Evolutionary conservation across 2,113 vertebrate species (phyloP), one percentile per base, ranked within the genome.

Genomic region (Strix uralensis): DNA sequence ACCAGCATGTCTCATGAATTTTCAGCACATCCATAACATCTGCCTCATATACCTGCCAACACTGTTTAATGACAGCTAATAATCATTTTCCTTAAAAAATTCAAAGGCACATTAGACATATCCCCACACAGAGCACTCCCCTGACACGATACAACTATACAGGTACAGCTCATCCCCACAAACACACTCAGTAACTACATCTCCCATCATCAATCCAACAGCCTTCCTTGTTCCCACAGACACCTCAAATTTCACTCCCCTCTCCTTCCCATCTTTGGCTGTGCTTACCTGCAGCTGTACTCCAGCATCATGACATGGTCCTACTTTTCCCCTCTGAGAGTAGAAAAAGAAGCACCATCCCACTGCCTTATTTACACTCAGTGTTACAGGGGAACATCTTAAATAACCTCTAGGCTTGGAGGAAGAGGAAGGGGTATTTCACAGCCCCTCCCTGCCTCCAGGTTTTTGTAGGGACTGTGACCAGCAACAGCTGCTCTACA

Each of bases 41-140:
- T 86, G n/a, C 92, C 82, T 93, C 38, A 15, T 22, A 17, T 40
- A 67, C 32, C 86, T 92, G 72, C 69, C 92, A 94, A 49, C 47
- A 27, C 22, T 88, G 74, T 92, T 89, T 91, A 78, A 81, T 57
- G 88, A 95, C 93, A 94, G 72, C 63, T 92, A 88, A 81, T 93
- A 81, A 90, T 91, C 42, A 71, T 36, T 74, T 86, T 52, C 34
- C 82, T 81, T 22, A 9, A 62, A 62, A 74, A 58, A 74, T 44
- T 63, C 77, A 89, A 34, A 95, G 61, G 19, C 81, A 30, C 44
- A 22, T 47, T 47, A 89, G 89, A 89, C 13, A 0, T 9, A 18
- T 89, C 91, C 91, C 91, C 83, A 78, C 89, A 94, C 55, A 89
- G 51, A 86, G 57, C 10, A 0, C 72, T 92, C 65, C 26, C 51